Percentiles rank a stretch among this genome's conserved stretches.
Evolutionary conservation across 2,888 invertebrate species (phyloP).

Genomic region (Trichopria drosophilae): DNA sequence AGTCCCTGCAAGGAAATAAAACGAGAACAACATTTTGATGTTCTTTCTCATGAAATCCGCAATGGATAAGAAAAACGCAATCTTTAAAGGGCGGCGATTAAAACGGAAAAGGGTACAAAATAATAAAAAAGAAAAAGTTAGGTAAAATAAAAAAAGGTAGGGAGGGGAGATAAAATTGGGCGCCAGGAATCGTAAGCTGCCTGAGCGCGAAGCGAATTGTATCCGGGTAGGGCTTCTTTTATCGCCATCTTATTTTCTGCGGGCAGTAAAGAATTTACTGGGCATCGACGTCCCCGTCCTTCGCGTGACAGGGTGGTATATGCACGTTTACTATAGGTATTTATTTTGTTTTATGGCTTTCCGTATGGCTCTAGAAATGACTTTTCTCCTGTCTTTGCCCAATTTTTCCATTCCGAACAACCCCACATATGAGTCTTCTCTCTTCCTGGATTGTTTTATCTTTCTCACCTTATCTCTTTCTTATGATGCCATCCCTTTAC

Average conservation of each 20-base stretch:
- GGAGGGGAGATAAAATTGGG: slow-evolving; percentile 3
- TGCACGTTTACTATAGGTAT: slow-evolving; percentile 5
- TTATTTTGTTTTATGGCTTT: slow-evolving; percentile 18
- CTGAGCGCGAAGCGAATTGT: slow-evolving; percentile 7
- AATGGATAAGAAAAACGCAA: neutral
- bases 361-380: slow-evolving; percentile 18
- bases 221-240: slow-evolving; percentile 13
- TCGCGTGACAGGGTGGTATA: too few relatives aligned
- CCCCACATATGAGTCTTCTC: neutral
- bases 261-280: slow-evolving; percentile 28
- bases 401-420: slow-evolving; percentile 5
- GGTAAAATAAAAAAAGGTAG: neutral
- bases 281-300: slow-evolving; percentile 3
- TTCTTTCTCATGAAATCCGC: neutral
- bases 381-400: slow-evolving; percentile 8
- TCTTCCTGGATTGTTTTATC: neutral
- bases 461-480: slow-evolving; percentile 4
- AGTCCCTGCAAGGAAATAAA: too few relatives aligned
- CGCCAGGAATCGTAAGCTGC: slow-evolving; percentile 21
- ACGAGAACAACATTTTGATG: too few relatives aligned
- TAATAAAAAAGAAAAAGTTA: neutral
- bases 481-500: too few relatives aligned
- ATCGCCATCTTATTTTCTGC: slow-evolving; percentile 28
- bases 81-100: neutral
- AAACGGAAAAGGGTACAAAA: neutral